Evolutionary conservation across 2,113 vertebrate genomes (phyloP), one percentile per base, ranked within the genome.

Genomic region (Irena cyanogastra): DNA sequence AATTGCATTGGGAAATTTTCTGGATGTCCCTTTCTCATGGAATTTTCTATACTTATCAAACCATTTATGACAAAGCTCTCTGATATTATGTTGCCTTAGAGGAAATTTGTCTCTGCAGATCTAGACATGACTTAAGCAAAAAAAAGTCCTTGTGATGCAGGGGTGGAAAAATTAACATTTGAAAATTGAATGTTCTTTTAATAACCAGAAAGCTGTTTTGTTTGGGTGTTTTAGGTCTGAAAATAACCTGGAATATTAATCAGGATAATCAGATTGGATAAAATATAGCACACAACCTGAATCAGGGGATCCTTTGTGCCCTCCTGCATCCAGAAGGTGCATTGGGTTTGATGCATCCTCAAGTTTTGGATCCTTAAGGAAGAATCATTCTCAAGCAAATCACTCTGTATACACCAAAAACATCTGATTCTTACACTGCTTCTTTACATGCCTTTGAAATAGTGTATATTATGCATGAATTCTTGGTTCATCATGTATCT

Each of bases 401-500:
- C 23, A 20, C 7, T 44, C 61, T 50, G 31, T 70, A 28, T 88
- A 89, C 57, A 90, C 49, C 41, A 66, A 82, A 88, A 74, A 0
- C 64, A 77, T 71, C 47, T 16, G 30, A 90, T 90, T 95, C 61
- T 85, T 81, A 44, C 72, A 44, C 44, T 47, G 19, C 59, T 85
- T 87, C 92, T 87, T 86, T 90, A 83, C 75, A 74, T 50, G 42
- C 52, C 92, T 94, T 94, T 95, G 92, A 96, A 95, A 96, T 88
- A 33, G 35, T 71, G 89, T 64, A 70, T 80, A 94, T 94, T 95
- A 94, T 95, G 83, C 90, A 91, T 91, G 74, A 93, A 89, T 83
- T 89, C 70, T 91, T 70, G 56, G 37, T 93, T 95, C 71, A 50
- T 83, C 52, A 9, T 81, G 74, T 95, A 94, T 92, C 89, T 89